phyloP scores from a whole-genome alignment of 2,888 invertebrate genomes.

The Diogma glabrata region DNA sequence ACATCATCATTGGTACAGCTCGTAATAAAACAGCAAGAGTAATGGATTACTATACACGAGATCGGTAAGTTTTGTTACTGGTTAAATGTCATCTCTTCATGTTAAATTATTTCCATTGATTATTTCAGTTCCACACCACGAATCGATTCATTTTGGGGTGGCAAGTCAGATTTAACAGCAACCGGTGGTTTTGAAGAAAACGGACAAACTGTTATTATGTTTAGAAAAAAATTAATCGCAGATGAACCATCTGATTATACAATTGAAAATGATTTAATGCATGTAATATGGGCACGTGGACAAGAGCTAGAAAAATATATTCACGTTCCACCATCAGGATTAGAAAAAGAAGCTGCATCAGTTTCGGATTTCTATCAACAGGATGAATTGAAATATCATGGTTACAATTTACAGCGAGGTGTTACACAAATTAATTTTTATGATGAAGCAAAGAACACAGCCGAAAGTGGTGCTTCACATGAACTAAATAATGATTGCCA shows the following conservation, averaged over 20 bases:
- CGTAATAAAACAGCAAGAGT: slow-evolving; percentile 71
- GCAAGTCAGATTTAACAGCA: slow-evolving; percentile 76
- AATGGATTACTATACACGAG: slow-evolving; percentile 86
- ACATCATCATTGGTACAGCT: slow-evolving; percentile 85
- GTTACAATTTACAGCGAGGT: slow-evolving; percentile 74
- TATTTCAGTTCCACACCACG: slow-evolving; percentile 68
- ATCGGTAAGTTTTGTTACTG: slow-evolving; percentile 43
- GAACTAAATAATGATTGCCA: slow-evolving; percentile 47
- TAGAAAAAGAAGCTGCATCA: slow-evolving; percentile 50
- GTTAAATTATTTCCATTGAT: background rate
- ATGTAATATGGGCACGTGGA: slow-evolving; percentile 91
- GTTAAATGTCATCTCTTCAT: slow-evolving; percentile 16
- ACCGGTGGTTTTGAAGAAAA: slow-evolving; percentile 82
- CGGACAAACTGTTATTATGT: slow-evolving; percentile 81
- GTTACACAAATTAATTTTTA: slow-evolving; percentile 73
- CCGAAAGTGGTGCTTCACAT: slow-evolving; percentile 32
- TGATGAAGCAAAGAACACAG: slow-evolving; percentile 38
- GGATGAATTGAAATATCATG: slow-evolving; percentile 92
- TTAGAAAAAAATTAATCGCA: slow-evolving; percentile 71
- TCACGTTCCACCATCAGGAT: slow-evolving; percentile 55
- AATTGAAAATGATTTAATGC: slow-evolving; percentile 68
- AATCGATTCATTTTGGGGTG: slow-evolving; percentile 81
- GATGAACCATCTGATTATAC: slow-evolving; percentile 76
- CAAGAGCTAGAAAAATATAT: slow-evolving; percentile 66
- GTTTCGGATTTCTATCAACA: slow-evolving; percentile 71